A percentile compares a stretch with the other conserved stretches of the same genome.
Evolutionary conservation across 2,888 invertebrate species (phyloP).

Genomic region (Cheilosia soror): DNA sequence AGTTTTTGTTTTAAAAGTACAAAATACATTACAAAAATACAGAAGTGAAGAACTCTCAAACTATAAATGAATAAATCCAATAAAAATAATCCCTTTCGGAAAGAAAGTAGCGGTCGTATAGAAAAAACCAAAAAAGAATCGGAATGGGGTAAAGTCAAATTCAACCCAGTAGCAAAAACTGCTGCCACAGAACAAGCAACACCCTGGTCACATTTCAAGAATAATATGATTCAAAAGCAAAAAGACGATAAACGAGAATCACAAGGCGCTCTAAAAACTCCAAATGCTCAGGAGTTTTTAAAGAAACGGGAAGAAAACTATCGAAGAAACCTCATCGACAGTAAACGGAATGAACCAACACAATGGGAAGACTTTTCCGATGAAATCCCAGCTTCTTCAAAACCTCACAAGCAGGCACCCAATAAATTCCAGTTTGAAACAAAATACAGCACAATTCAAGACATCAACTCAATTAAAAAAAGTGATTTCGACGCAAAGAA

Average conservation of each 20-base stretch:
- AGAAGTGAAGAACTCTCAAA: not conserved
- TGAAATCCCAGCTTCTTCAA: slow-evolving; percentile 25
- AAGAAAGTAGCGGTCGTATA: not conserved
- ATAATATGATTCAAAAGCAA: slow-evolving; percentile 78
- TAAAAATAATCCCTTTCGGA: slow-evolving; percentile 57
- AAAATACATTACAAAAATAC: too few relatives aligned
- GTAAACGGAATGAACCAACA: slow-evolving; percentile 77
- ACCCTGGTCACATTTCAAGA: slow-evolving; percentile 80
- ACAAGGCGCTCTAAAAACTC: not conserved
- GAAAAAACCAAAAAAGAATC: slow-evolving; percentile 59
- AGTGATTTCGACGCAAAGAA: slow-evolving; percentile 74
- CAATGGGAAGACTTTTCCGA: slow-evolving; percentile 80
- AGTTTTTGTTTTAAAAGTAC: not conserved
- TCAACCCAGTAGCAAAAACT: slow-evolving; percentile 75
- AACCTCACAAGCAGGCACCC: slow-evolving; percentile 20
- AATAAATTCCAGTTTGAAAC: not conserved
- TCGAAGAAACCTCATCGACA: slow-evolving; percentile 78
- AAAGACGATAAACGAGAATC: slow-evolving; percentile 71
- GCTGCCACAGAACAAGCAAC: slow-evolving; percentile 76
- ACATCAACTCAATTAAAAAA: slow-evolving; percentile 1
- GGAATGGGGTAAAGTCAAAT: slow-evolving; percentile 79
- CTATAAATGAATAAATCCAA: slow-evolving; percentile 27
- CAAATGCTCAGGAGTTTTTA: slow-evolving; percentile 75
- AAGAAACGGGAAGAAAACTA: slow-evolving; percentile 79
- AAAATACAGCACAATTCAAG: slow-evolving; percentile 3